Evolutionary conservation across 2,888 invertebrate genomes (phyloP).

Genomic region (Ephialtes manifestator): DNA sequence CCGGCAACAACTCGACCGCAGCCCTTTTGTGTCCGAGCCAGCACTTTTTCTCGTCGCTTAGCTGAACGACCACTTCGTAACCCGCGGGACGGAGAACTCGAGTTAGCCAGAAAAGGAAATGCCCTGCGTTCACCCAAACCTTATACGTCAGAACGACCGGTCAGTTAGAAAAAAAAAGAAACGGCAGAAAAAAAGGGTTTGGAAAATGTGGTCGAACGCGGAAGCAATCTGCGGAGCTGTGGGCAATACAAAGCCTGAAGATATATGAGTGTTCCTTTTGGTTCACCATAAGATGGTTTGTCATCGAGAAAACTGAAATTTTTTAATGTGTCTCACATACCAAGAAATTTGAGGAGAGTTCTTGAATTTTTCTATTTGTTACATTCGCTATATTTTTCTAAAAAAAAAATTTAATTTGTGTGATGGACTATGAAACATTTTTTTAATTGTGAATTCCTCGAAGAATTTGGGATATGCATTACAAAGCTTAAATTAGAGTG

Average conservation of each 20-base stretch:
- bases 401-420: too few species aligned
- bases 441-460: too few species aligned
- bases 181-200: slow-evolving; percentile 35
- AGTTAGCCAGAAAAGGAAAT: slow-evolving; percentile 7
- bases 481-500: too few species aligned
- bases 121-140: neutral
- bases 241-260: slow-evolving; percentile 52
- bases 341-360: neutral
- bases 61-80: neutral
- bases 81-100: slow-evolving; percentile 18
- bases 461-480: too few species aligned
- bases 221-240: slow-evolving; percentile 68
- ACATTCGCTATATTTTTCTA: too few species aligned
- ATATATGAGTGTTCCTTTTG: slow-evolving; percentile 34
- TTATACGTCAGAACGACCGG: slow-evolving; percentile 30
- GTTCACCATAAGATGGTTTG: slow-evolving; percentile 28
- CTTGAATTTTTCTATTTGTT: neutral
- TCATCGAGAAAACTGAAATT: slow-evolving; percentile 45
- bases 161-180: slow-evolving; percentile 22
- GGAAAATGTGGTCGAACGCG: slow-evolving; percentile 67
- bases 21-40: slow-evolving; percentile 73
- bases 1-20: slow-evolving; percentile 81
- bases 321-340: slow-evolving; percentile 2
- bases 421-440: too few species aligned
- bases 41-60: slow-evolving; percentile 39